Conservation (phyloP, 2,113 vertebrate genomes). For the Melanostigma gelatinosum region DNA sequence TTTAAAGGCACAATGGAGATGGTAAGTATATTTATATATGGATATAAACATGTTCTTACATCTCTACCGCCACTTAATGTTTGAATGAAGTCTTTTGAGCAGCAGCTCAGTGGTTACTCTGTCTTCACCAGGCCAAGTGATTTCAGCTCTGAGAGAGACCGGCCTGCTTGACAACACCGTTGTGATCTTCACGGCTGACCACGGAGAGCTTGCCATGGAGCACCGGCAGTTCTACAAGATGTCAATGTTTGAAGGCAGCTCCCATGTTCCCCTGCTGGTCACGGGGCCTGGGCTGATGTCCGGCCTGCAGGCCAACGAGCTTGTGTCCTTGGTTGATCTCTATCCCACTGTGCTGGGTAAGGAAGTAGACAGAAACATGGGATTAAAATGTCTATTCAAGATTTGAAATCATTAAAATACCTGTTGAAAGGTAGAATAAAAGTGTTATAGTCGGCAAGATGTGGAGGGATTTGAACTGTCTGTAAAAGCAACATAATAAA, state of each 20-base stretch:
- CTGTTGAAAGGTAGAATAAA: not conserved
- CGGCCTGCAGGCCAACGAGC: slow-evolving; percentile 79
- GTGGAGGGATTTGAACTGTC: not conserved
- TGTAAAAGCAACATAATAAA: slow-evolving; percentile 6
- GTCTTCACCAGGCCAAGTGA: slow-evolving; percentile 86
- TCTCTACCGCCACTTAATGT: not conserved
- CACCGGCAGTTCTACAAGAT: slow-evolving; percentile 99
- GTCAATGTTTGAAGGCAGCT: slow-evolving; percentile 98
- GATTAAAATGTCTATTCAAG: not conserved
- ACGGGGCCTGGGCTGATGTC: slow-evolving; percentile 88
- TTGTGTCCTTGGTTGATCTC: slow-evolving; percentile 95
- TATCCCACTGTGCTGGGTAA: slow-evolving; percentile 94
- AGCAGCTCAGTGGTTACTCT: too few relatives aligned
- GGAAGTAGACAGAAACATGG: slow-evolving; percentile 40
- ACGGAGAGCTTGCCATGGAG: slow-evolving; percentile 97
- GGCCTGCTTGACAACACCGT: slow-evolving; percentile 87
- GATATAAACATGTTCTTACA: not conserved
- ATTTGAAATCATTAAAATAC: not conserved
- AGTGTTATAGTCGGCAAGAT: not conserved
- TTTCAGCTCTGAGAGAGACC: slow-evolving; percentile 85
- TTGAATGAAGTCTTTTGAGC: slow-evolving; percentile 1
- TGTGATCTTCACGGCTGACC: slow-evolving; percentile 92
- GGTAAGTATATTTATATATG: not conserved
- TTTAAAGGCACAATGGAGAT: not conserved
- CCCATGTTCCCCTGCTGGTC: slow-evolving; percentile 90